Conservation (phyloP, 2,113 vertebrate genomes). For the Tragelaphus imberbis region DNA sequence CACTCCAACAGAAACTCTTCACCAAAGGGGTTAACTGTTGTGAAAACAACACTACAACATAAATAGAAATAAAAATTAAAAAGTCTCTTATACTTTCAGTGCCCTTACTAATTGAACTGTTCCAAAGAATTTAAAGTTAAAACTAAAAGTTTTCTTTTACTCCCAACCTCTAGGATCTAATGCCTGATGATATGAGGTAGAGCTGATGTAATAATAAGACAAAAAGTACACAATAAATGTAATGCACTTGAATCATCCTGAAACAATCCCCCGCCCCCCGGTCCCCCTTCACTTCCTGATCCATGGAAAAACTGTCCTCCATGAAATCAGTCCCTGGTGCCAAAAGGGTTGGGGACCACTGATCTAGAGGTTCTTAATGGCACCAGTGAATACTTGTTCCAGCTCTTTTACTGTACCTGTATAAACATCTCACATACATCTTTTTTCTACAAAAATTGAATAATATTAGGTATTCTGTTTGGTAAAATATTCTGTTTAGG, state of each 20-base stretch:
- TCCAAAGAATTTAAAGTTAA: constrained; percentile 10
- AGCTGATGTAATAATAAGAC: not conserved
- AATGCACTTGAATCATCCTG: not conserved
- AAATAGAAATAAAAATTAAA: not conserved
- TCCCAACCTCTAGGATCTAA: not conserved
- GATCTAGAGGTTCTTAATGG: not conserved
- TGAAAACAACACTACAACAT: not conserved
- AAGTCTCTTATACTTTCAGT: not conserved
- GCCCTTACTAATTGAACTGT: not conserved
- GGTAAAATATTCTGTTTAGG: not conserved
- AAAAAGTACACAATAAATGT: not conserved
- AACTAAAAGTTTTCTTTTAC: not conserved
- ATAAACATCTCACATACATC: not conserved
- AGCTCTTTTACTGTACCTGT: not conserved
- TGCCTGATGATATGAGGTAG: not conserved
- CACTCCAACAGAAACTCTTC: not conserved
- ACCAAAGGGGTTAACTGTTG: not conserved
- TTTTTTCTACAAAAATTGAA: not conserved
- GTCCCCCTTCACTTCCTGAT: not conserved
- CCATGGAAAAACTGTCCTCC: not conserved
- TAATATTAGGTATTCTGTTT: not conserved
- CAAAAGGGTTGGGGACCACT: not conserved
- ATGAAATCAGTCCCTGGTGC: not conserved
- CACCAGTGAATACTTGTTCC: not conserved
- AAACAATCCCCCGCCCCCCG: not conserved